Conservation (phyloP, 2,888 invertebrate species). For the Diarsia brunnea region DNA sequence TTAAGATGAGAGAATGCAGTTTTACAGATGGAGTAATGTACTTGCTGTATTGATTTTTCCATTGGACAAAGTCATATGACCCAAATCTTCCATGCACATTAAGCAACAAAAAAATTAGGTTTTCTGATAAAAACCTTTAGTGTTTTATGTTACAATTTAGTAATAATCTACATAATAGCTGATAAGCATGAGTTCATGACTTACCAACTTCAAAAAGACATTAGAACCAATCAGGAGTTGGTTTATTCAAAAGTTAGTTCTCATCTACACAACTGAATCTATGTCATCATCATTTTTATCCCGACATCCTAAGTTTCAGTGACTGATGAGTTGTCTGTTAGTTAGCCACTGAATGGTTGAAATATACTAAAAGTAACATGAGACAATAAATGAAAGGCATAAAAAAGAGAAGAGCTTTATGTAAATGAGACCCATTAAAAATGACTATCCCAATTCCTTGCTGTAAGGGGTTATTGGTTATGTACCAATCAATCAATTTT, state of each 20-base stretch:
- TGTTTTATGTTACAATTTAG: conserved; percentile 14
- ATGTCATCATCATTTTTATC: background rate
- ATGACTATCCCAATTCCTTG: background rate
- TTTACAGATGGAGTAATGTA: background rate
- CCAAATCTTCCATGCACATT: background rate
- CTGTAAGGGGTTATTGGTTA: background rate
- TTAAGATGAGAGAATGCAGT: background rate
- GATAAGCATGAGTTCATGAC: background rate
- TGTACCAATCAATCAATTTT: background rate
- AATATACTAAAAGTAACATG: background rate
- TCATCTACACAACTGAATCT: background rate
- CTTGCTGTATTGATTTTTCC: conserved; percentile 12
- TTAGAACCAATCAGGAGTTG: background rate
- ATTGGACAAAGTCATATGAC: conserved; percentile 29
- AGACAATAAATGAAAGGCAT: background rate
- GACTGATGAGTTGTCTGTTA: background rate
- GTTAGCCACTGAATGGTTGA: background rate
- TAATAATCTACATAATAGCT: background rate
- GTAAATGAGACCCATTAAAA: background rate
- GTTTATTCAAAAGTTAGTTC: background rate
- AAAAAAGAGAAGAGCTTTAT: background rate
- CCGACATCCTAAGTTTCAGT: background rate
- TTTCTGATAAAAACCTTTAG: background rate
- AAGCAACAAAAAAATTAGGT: background rate
- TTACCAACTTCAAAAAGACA: too few species aligned